Conservation (phyloP, 2,113 vertebrate species). For the Podarcis cretensis region DNA sequence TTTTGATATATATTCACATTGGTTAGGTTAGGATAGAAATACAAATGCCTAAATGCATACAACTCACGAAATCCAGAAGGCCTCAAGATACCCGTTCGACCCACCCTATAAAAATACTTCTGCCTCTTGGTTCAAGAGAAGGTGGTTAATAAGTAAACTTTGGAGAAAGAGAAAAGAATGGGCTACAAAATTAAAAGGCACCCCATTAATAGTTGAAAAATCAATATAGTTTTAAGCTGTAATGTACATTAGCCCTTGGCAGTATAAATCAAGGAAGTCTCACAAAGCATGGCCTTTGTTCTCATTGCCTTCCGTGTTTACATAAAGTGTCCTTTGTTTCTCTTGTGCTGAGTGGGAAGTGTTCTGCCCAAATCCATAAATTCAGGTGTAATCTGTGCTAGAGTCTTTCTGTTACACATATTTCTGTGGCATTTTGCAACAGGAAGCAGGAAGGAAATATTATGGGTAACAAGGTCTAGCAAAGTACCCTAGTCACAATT, state of each 20-base stretch:
- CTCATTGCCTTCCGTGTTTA: constrained; percentile 32
- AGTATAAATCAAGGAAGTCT: constrained; percentile 28
- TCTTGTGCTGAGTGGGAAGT: constrained; percentile 43
- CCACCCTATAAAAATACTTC: not conserved
- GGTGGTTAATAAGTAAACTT: too few relatives aligned
- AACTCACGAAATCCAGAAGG: not conserved
- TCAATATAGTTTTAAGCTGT: not conserved
- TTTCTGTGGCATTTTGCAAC: constrained; percentile 53
- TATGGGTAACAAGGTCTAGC: constrained; percentile 34
- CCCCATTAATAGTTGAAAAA: not conserved
- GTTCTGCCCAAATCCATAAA: constrained; percentile 55
- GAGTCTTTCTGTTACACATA: constrained; percentile 19
- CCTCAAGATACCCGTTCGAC: not conserved
- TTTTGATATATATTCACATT: not conserved
- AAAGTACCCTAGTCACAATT: constrained; percentile 21
- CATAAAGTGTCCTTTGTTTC: constrained; percentile 12
- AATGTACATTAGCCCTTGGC: not conserved
- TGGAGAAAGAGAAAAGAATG: not conserved
- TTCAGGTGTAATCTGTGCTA: constrained; percentile 46
- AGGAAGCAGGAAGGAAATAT: constrained; percentile 75
- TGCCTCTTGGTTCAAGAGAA: not conserved
- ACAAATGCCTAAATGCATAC: not conserved
- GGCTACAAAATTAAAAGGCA: not conserved
- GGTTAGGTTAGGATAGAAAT: not conserved
- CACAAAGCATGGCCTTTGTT: constrained; percentile 29